Conservation (phyloP, 2,888 invertebrate genomes). For the Tipula vernalis region DNA sequence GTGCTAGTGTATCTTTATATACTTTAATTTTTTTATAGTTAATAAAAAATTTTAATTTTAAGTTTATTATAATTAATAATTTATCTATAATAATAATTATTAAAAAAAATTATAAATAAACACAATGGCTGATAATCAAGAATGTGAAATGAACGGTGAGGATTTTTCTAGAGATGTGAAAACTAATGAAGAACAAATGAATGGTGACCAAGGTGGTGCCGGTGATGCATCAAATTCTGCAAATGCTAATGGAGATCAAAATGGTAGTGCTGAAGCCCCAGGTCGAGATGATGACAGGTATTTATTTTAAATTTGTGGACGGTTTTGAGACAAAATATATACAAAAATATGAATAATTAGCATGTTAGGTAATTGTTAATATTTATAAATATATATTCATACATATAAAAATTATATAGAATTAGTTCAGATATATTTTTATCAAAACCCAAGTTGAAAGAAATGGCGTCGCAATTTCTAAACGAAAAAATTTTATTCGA, state of each 20-base stretch:
- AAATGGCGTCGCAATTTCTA: conserved; percentile 5
- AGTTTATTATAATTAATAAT: conserved; percentile 6
- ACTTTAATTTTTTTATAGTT: conserved; percentile 6
- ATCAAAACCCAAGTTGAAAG: conserved; percentile 6
- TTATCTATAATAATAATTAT: background rate
- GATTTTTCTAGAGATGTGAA: conserved; percentile 67
- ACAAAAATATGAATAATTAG: conserved; percentile 6
- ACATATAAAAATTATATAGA: conserved; percentile 5
- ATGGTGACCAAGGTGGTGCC: conserved; percentile 33
- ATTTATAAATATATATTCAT: background rate
- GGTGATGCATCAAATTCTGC: conserved; percentile 24
- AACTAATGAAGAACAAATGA: conserved; percentile 50
- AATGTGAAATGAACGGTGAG: conserved; percentile 63
- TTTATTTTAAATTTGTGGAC: background rate
- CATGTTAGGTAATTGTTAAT: background rate
- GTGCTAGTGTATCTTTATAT: conserved; percentile 5
- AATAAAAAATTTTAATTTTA: background rate
- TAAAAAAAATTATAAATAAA: background rate
- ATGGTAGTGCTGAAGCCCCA: conserved; percentile 61
- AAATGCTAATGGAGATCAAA: conserved; percentile 40
- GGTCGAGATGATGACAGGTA: conserved; percentile 75
- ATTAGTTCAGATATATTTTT: conserved; percentile 8
- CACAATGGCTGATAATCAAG: conserved; percentile 45
- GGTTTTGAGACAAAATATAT: background rate
- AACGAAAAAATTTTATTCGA: conserved; percentile 5